phyloP scores from a whole-genome alignment of 2,888 invertebrate species.

The Melieria omissa region DNA sequence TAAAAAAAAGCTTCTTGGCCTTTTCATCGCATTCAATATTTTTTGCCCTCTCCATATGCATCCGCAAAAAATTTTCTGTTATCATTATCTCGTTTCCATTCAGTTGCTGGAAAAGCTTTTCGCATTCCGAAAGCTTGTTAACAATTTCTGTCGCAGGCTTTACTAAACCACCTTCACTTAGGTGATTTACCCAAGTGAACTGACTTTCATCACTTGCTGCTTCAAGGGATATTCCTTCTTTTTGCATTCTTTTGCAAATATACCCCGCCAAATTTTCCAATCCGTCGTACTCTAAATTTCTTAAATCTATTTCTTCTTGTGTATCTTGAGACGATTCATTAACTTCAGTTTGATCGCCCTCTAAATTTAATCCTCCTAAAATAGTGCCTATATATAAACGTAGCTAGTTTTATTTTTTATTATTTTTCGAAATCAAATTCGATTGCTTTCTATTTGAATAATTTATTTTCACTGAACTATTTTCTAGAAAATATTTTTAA shows the following conservation, averaged over 20 bases:
- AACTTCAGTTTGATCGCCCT: too few relatives aligned
- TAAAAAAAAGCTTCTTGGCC: neutral
- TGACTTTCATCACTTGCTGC: too few relatives aligned
- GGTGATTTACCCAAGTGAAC: too few relatives aligned
- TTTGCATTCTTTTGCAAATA: too few relatives aligned
- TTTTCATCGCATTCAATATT: neutral
- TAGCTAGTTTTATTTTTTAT: too few relatives aligned
- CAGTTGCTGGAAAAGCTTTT: neutral
- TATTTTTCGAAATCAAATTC: too few relatives aligned
- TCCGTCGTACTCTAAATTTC: slow-evolving; percentile 23
- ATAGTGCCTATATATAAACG: neutral
- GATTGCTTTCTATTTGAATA: too few relatives aligned
- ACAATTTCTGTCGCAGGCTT: slow-evolving; percentile 32
- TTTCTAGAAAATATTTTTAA: slow-evolving; percentile 2
- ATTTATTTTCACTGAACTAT: too few relatives aligned
- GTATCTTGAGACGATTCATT: too few relatives aligned
- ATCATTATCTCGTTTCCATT: neutral
- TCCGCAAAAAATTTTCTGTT: neutral
- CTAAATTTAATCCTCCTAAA: too few relatives aligned
- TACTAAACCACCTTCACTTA: slow-evolving; percentile 37
- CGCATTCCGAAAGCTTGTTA: neutral
- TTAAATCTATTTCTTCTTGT: slow-evolving; percentile 24
- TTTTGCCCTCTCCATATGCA: neutral
- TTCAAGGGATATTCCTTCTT: too few relatives aligned
- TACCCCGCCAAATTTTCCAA: too few relatives aligned